Base-by-base conservation (phyloP, 2,797 vertebrate species). In the Pseudotriccus pelzelni region DNA sequence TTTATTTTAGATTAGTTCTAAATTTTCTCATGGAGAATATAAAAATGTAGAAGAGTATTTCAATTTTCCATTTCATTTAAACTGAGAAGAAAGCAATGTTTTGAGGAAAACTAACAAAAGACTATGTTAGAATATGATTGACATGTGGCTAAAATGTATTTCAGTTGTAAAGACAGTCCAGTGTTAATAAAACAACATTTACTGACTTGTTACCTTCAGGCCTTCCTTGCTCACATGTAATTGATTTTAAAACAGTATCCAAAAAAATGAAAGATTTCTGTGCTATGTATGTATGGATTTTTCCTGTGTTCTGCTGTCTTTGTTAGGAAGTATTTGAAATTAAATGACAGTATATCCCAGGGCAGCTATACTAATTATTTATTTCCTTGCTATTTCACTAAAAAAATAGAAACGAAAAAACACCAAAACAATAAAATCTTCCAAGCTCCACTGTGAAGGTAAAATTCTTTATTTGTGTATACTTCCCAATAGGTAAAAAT, bases 51-150 rank as follows among this genome's bases (percentile, higher is more conserved):
- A 97, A 93, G 72, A 94, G 87, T 68, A 91, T 97, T 97, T 97
- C 96, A 97, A 96, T 97, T 96, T 97, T 97, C 91, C 67, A 95
- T 97, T 95, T 95, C 60, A 97, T 97, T 97, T 97, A 97, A 97
- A 96, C 56, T 82, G 73, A 96, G 84, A 96, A 96, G 76, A 96
- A 98, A 96, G 85, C 84, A 97, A 95, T 96, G 97, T 97, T 97
- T 95, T 89, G 50, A 93, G 79, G 52, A 95, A 97, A 97, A 97
- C 89, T 94, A 97, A 97, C 96, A 97, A 96, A 95, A 95, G 49
- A 52, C 55, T 93, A 19, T 43, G 72, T 92, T 95, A 93, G 37
- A 58, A 77, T 90, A 80, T 96, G 97, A 97, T 47, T 97, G 97
- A 95, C 96, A 94, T 74, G 34, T 73, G 70, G 66, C 83, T 97